Conservation (phyloP, 92 coral and sea anemone species). For the Phymanthus crucifer region DNA sequence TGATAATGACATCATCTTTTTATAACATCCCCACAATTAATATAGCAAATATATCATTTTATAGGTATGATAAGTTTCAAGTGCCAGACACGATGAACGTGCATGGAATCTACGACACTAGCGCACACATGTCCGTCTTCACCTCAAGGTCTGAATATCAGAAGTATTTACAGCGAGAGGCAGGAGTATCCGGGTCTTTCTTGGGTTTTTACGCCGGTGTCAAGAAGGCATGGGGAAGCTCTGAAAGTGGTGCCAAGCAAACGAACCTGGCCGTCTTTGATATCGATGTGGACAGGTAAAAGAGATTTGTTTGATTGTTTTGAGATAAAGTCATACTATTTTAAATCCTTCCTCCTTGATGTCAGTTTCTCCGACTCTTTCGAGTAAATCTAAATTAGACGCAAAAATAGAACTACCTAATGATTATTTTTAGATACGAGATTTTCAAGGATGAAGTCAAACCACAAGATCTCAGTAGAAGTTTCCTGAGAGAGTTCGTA, state of each 20-base stretch:
- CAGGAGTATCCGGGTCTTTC: slow-evolving; percentile 50
- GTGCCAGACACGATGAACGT: slow-evolving; percentile 73
- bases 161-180: slow-evolving; percentile 18
- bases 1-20: no score
- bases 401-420: no score
- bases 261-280: slow-evolving; percentile 44
- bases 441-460: slow-evolving; percentile 60
- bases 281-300: slow-evolving; percentile 60
- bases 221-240: no score
- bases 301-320: background rate
- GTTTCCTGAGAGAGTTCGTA: slow-evolving; percentile 57
- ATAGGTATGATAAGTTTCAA: slow-evolving; percentile 52
- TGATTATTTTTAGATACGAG: slow-evolving; percentile 57
- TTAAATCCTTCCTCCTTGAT: no score
- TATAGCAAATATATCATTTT: no score
- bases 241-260: background rate
- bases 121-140: slow-evolving; percentile 37
- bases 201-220: slow-evolving; percentile 49
- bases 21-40: no score
- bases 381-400: no score
- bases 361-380: no score
- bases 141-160: slow-evolving; percentile 35
- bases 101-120: slow-evolving; percentile 60
- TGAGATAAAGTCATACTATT: no score
- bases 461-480: slow-evolving; percentile 50